A percentile compares a stretch with the other conserved stretches of the same genome.
Evolutionary conservation across 2,113 vertebrate genomes (phyloP).

Genomic region (Myiagra hebetior): DNA sequence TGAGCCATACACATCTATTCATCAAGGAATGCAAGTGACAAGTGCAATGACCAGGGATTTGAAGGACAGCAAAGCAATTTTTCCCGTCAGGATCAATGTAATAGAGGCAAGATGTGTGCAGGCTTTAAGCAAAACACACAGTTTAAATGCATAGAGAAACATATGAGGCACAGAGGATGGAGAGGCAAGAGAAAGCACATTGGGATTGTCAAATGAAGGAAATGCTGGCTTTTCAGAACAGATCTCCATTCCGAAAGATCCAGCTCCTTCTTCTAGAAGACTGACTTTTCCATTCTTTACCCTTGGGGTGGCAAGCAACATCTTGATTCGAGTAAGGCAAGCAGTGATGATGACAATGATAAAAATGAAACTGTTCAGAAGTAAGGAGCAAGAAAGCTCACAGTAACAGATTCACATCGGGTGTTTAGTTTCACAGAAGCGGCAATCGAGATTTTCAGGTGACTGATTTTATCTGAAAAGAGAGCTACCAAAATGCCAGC

Average conservation of each 20-base stretch:
- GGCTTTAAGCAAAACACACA: neutral
- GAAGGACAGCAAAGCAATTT: neutral
- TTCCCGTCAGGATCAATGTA: neutral
- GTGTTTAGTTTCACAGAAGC: neutral
- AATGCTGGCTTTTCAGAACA: neutral
- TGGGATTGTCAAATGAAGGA: neutral
- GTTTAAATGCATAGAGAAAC: neutral
- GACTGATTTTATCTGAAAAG: neutral
- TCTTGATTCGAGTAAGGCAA: neutral
- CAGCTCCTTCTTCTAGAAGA: neutral
- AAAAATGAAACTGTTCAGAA: neutral
- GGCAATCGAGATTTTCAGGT: neutral
- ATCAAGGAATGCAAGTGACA: neutral
- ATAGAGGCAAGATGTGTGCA: neutral
- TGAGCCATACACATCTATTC: neutral
- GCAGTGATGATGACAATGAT: neutral
- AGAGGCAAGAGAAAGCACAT: neutral
- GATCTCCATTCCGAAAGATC: neutral
- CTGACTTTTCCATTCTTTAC: neutral
- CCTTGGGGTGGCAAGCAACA: neutral
- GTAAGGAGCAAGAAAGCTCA: neutral
- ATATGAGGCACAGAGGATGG: neutral
- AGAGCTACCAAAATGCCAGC: neutral
- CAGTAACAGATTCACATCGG: neutral
- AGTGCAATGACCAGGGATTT: neutral